Evolutionary conservation across 2,888 invertebrate genomes (phyloP), one percentile per base, ranked within the genome.

Genomic region (Drosophila quinaria): DNA sequence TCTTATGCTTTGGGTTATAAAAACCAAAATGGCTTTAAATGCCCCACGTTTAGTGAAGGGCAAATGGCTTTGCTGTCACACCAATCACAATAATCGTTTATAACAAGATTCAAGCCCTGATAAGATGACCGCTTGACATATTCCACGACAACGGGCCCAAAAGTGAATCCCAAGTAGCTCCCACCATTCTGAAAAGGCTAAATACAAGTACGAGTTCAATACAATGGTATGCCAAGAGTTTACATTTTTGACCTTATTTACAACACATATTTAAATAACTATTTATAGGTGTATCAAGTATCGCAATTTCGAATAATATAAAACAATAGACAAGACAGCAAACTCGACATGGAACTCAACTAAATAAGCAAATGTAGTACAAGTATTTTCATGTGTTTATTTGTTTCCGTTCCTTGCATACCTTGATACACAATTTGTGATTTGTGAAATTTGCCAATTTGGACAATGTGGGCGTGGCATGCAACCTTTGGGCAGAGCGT

Each of bases 21-120:
- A 31, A 41, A 31, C 22, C 39, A 42, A 63, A 73, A 68, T 46
- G 29, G 29, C 33, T 69, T 73, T 69, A 67, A 80, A 79, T 80
- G 68, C 37, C 51, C 13, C 31, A 70, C 81, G 64, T 75, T 82
- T 78, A 78, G 65, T 66, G 37, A 65, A 58, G 70, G 61, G 66
- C 65, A 70, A 81, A 74, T 84, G 66, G 51, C 25, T 77, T 72
- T 79, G 69, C 70, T 69, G 81, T 66, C 71, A 70, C 64, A 47
- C 47, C 66, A 71, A 82, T 85, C 72, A 72, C 67, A 80, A 71
- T 64, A 63, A 81, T 81, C 79, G 80, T 81, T 84, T 79, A 71
- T 84, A 70, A 67, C 60, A 25, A 80, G 70, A 80, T 73, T 63
- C 55, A 37, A 35, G 50, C 11, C 22, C 51, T 15, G 77, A 81